These are phyloP conservation scores for Alosa alosa DNA, from an alignment of 2,113 vertebrate genomes.

Conservation along the genomic window DNA sequence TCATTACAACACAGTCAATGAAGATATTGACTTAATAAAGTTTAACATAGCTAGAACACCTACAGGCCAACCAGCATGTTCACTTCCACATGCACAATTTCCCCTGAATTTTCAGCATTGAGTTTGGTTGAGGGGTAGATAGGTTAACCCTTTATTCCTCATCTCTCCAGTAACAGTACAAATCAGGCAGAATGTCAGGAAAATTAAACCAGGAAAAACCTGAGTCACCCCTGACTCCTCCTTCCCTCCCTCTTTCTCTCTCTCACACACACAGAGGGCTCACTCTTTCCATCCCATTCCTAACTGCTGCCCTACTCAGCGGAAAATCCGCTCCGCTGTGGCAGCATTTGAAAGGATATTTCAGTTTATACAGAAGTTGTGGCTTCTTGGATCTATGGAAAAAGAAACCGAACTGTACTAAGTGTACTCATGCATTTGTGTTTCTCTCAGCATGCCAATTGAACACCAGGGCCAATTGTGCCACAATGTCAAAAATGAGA, in stretches of 20 bases:
- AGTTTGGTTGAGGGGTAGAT: neutral
- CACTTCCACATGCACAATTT: neutral
- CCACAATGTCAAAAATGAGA: too few relatives aligned
- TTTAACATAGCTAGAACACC: neutral
- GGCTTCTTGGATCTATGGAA: neutral
- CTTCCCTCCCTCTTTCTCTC: neutral
- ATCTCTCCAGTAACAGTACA: neutral
- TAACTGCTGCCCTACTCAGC: neutral
- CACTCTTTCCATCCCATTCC: conserved; percentile 1
- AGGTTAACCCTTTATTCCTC: neutral
- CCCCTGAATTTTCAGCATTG: neutral
- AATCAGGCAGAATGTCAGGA: neutral
- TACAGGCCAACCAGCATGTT: neutral
- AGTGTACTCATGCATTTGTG: neutral
- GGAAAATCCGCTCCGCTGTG: neutral
- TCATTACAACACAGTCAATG: neutral
- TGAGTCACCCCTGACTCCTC: neutral
- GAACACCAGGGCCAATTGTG: too few relatives aligned
- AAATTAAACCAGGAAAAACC: neutral
- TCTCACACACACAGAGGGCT: neutral
- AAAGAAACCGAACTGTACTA: neutral
- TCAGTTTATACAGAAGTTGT: neutral
- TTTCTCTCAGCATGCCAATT: neutral
- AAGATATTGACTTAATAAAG: neutral
- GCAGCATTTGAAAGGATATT: conserved; percentile 3